phyloP scores from a whole-genome alignment of 2,113 vertebrate genomes.

The Cepphus grylle region DNA sequence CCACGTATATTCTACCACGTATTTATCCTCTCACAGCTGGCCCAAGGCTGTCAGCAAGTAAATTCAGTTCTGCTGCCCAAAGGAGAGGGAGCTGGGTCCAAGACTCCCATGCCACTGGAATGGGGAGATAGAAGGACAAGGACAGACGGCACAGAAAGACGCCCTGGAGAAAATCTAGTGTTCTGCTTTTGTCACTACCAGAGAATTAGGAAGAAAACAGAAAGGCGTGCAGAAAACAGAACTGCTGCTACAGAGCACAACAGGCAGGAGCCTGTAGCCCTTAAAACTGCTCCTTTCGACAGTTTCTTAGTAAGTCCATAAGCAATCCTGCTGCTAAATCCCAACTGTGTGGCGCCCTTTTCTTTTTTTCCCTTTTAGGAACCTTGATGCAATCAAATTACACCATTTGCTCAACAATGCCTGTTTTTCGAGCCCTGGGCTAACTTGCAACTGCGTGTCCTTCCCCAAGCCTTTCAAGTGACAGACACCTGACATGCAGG shows the following conservation, averaged over 20 bases:
- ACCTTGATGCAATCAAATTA: no score
- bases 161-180: rapidly evolving
- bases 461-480: neutral
- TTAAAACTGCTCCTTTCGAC: neutral
- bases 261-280: neutral
- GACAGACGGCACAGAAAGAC: rapidly evolving
- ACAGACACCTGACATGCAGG: rapidly evolving
- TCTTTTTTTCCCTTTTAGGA: no score
- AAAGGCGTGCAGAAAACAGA: neutral
- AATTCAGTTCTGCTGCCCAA: neutral
- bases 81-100: neutral
- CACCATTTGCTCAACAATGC: no score
- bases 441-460: neutral
- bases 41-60: neutral
- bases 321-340: neutral
- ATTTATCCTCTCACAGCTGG: neutral
- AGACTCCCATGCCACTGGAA: no score
- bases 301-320: rapidly evolving
- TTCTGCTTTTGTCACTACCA: neutral
- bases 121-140: rapidly evolving
- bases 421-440: no score
- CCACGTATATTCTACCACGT: neutral
- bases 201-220: neutral
- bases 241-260: neutral
- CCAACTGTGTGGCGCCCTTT: rapidly evolving